Percentiles rank a stretch among this genome's conserved stretches.
Evolutionary conservation across 2,797 vertebrate genomes (phyloP).

Genomic region (Karalla daura): DNA sequence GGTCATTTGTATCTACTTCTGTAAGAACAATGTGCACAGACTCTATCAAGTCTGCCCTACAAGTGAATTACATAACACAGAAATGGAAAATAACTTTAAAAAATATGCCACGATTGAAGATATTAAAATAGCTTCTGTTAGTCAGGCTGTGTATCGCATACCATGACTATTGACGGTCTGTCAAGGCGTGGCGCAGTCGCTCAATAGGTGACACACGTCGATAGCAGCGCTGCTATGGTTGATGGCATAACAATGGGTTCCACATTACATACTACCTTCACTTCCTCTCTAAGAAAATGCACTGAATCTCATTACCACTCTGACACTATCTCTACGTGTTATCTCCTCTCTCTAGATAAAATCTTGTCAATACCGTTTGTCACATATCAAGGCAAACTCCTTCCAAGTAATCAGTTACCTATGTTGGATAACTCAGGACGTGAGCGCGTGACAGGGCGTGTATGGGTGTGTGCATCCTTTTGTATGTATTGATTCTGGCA

Average conservation of each 20-base stretch:
- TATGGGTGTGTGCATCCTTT: not conserved
- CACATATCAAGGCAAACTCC: not conserved
- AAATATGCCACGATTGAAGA: fast-evolving
- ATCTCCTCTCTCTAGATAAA: not conserved
- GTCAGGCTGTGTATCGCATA: not conserved
- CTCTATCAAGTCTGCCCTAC: too few relatives aligned
- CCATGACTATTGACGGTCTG: not conserved
- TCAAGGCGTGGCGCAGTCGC: conserved; percentile 36
- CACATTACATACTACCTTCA: not conserved
- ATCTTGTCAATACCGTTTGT: not conserved
- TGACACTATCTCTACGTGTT: not conserved
- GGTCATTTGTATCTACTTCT: too few relatives aligned
- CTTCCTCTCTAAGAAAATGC: not conserved
- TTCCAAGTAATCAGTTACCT: not conserved
- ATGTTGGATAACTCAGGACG: not conserved
- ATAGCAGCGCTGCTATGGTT: conserved; percentile 17
- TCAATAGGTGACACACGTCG: conserved; percentile 29
- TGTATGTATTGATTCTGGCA: not conserved
- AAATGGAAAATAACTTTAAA: not conserved
- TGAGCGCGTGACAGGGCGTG: not conserved
- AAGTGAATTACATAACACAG: too few relatives aligned
- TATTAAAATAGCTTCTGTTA: not conserved
- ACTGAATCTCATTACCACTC: not conserved
- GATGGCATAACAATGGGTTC: conserved; percentile 18
- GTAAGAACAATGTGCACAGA: too few relatives aligned